Percentiles rank a stretch among this genome's conserved stretches.
These are phyloP conservation scores for Ciconia boyciana DNA, from an alignment of 2,113 vertebrate genomes.

Conservation along the genomic window DNA sequence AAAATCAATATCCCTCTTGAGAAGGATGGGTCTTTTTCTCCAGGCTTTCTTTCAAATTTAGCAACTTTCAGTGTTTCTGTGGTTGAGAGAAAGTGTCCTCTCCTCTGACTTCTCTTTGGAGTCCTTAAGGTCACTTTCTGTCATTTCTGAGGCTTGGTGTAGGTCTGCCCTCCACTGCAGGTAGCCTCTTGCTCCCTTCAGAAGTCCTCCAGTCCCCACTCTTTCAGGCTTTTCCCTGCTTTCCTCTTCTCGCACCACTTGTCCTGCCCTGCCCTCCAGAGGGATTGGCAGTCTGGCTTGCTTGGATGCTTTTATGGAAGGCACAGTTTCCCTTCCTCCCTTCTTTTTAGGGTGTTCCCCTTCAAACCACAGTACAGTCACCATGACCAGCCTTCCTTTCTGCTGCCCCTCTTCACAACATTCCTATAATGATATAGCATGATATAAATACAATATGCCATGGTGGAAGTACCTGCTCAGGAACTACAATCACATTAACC, in stretches of 20 bases:
- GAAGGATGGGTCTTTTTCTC: not conserved
- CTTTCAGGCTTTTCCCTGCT: not conserved
- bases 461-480: rapidly evolving
- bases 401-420: not conserved
- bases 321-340: not conserved
- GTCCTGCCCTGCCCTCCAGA: not conserved
- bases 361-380: not conserved
- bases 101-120: not conserved
- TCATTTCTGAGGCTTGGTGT: not conserved
- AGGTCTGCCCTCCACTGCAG: not conserved
- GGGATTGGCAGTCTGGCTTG: not conserved
- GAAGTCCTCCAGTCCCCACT: not conserved
- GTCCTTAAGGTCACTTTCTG: not conserved
- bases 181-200: not conserved
- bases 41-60: not conserved
- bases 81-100: not conserved
- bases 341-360: not conserved
- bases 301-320: not conserved
- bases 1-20: not conserved
- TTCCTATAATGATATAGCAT: not conserved
- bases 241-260: not conserved
- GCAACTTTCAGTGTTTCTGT: not conserved
- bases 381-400: not conserved
- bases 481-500: rapidly evolving
- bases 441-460: not conserved